Conservation (phyloP, 2,113 vertebrate genomes). For the Colistium nudipinnis region DNA sequence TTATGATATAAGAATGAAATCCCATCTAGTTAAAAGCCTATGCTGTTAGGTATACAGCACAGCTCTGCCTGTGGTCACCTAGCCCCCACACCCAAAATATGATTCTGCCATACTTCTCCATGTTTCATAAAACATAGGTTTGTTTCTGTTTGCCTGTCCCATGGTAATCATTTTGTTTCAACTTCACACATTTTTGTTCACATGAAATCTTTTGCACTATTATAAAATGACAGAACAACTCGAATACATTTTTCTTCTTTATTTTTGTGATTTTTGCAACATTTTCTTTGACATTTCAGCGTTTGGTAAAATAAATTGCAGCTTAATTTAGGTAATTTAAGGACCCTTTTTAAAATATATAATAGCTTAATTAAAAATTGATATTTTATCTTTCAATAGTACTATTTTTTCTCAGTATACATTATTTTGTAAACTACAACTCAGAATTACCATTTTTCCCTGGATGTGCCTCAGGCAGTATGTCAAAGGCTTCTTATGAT, state of each 20-base stretch:
- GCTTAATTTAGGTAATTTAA: too few relatives aligned
- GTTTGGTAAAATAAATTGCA: not conserved
- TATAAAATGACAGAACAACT: conserved; percentile 1
- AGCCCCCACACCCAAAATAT: too few relatives aligned
- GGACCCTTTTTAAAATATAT: not conserved
- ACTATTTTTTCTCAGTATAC: not conserved
- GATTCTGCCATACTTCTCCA: too few relatives aligned
- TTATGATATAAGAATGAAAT: not conserved
- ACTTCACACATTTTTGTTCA: not conserved
- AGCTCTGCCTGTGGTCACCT: too few relatives aligned
- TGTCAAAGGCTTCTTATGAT: not conserved
- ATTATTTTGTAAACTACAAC: not conserved
- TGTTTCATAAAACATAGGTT: too few relatives aligned
- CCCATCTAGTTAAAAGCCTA: too few relatives aligned
- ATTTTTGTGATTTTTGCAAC: not conserved
- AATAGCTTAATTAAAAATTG: not conserved
- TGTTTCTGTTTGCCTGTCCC: not conserved
- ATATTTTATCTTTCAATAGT: not conserved
- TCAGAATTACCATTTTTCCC: not conserved
- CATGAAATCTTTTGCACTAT: not conserved
- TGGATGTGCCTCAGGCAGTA: not conserved
- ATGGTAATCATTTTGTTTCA: not conserved
- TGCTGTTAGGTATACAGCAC: not conserved
- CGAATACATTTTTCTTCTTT: not conserved
- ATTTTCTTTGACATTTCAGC: not conserved